phyloP scores from a whole-genome alignment of 1,140 invertebrate species.

The Ruditapes philippinarum region DNA sequence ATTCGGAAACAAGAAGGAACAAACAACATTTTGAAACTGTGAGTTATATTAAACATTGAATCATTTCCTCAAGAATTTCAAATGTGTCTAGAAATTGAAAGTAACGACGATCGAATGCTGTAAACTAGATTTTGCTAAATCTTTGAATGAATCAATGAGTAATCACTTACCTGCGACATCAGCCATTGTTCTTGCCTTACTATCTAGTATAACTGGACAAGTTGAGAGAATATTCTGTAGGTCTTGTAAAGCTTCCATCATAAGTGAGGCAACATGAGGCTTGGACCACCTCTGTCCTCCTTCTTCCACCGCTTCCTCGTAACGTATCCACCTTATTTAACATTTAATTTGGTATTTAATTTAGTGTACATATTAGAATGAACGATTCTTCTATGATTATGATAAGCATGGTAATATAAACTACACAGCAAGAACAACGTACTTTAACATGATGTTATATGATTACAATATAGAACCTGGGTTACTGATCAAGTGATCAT shows the following conservation, averaged over 20 bases:
- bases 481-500: too few species aligned
- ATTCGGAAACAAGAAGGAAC: too few species aligned
- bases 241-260: slow-evolving; percentile 85
- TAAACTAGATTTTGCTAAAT: too few species aligned
- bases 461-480: too few species aligned
- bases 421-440: not conserved
- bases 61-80: too few species aligned
- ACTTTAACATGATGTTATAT: not conserved
- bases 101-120: too few species aligned
- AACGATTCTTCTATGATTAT: not conserved
- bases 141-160: not conserved
- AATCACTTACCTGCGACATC: slow-evolving; percentile 76
- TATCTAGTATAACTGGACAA: slow-evolving; percentile 82
- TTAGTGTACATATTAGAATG: not conserved
- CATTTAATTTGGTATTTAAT: too few species aligned
- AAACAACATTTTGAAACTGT: too few species aligned
- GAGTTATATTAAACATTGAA: too few species aligned
- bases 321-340: slow-evolving; percentile 87
- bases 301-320: slow-evolving; percentile 86
- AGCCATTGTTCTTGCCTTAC: slow-evolving; percentile 76
- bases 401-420: not conserved
- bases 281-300: slow-evolving; percentile 87
- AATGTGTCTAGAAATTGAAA: too few species aligned
- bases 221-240: slow-evolving; percentile 80
- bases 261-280: slow-evolving; percentile 86